Conservation (phyloP, 2,113 vertebrate species). For the Grammomys dolichurus region DNA sequence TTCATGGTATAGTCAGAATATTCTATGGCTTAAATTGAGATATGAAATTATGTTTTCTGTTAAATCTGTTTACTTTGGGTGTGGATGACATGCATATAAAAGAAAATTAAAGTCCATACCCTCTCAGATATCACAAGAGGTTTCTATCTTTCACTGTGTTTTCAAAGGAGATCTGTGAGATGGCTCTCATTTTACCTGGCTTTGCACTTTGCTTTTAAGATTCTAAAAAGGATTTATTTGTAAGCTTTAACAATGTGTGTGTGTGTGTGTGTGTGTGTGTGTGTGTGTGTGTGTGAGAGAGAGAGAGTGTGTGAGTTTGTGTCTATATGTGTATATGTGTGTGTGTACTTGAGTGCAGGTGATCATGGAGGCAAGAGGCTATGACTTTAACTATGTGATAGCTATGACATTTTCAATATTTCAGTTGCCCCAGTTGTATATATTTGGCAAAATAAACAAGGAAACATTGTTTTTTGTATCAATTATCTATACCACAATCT, state of each 20-base stretch:
- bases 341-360: too few relatives aligned
- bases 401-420: background rate
- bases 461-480: too few relatives aligned
- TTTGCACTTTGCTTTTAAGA: background rate
- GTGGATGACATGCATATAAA: background rate
- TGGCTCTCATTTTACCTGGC: background rate
- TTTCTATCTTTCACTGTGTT: background rate
- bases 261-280: too few relatives aligned
- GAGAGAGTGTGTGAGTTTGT: too few relatives aligned
- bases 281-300: too few relatives aligned
- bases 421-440: background rate
- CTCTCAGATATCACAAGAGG: background rate
- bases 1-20: fast-evolving
- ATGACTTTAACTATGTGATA: too few relatives aligned
- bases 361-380: too few relatives aligned
- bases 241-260: too few relatives aligned
- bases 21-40: background rate
- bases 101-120: background rate
- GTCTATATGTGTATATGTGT: too few relatives aligned
- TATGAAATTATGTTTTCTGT: background rate
- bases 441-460: background rate
- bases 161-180: background rate
- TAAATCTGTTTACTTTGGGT: background rate
- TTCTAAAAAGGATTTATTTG: background rate
- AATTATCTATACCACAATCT: too few relatives aligned